Base-by-base conservation (phyloP, 2,888 invertebrate species). In the Tachystola acroxantha region DNA sequence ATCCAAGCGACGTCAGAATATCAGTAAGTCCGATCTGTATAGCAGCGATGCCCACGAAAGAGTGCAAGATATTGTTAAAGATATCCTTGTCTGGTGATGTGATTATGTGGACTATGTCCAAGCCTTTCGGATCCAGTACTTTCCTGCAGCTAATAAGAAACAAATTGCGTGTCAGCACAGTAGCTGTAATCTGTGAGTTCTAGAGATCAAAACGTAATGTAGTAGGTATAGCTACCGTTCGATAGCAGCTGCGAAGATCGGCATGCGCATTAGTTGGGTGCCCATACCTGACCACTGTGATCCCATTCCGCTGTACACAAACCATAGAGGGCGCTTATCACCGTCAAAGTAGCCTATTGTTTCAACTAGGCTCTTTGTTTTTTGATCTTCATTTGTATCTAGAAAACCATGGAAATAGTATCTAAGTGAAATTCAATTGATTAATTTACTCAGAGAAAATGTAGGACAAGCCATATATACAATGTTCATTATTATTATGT, bases 11-110 rank as follows among this genome's bases (percentile, higher is more conserved):
- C 34, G 70, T 78, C 32, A 95, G 73, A 3, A 93, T 68, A 63
- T 95, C 94, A 28, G 88, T 88, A 20, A 91, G 60, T 5, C 79
- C 89, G 46, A 93, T 91, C 88, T 90, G 88, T 9, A 88, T 70
- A 0, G 94, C 91, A 9, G 93, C 91, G 44, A 94, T 94, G 14
- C 92, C 91, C 12, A 94, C 91, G 64, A 95, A 94, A 4, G 92
- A 91, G 68, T 92, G 79, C 10, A 93, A 56, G 29, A 91, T 91
- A 54, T 91, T 90, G 34, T 92, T 88, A 54, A 91, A 91, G 20
- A 89, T 89, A 2, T 67, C 72, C 10, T 89, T 88, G 54, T 93
- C 91, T 10, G 78, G 80, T n/a, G 88, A 85, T 25, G 90, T 89
- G 7, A 94, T 62, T 19, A 93, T 81, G 20, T 89, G 71, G 32